phyloP scores from a whole-genome alignment of 1,140 invertebrate species.

The Bilobella aurantiaca region DNA sequence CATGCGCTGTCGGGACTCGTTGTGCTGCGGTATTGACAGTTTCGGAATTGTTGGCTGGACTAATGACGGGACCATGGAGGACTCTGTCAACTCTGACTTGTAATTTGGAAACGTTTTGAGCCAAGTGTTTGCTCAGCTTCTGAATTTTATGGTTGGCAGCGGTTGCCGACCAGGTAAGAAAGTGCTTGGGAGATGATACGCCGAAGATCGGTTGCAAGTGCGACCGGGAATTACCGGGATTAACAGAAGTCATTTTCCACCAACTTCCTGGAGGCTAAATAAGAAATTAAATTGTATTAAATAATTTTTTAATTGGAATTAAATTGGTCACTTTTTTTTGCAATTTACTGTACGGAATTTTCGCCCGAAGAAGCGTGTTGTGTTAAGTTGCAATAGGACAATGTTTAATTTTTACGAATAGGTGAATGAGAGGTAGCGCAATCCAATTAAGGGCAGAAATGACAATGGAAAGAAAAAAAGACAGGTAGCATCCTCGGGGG shows the following conservation, averaged over 20 bases:
- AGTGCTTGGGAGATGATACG: constrained; percentile 21
- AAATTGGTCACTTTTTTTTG: neutral
- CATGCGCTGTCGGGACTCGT: neutral
- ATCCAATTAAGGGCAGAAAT: too few relatives aligned
- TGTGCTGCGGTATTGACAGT: too few relatives aligned
- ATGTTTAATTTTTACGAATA: too few relatives aligned
- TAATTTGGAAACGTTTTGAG: constrained; percentile 27
- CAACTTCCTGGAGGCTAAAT: neutral
- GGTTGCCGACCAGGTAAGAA: constrained; percentile 31
- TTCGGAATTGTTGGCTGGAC: neutral
- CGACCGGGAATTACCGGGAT: neutral
- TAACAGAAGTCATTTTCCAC: neutral
- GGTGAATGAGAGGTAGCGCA: too few relatives aligned
- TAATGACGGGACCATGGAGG: constrained; percentile 1
- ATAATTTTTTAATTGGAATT: neutral
- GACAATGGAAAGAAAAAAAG: too few relatives aligned
- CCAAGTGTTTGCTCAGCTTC: constrained; percentile 32
- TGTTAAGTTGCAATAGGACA: too few relatives aligned
- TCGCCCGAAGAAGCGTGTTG: too few relatives aligned
- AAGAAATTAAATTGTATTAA: neutral
- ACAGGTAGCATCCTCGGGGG: too few relatives aligned
- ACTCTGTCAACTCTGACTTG: constrained; percentile 30
- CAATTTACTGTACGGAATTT: neutral
- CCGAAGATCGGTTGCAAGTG: too few relatives aligned
- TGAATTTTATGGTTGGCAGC: constrained; percentile 27